phyloP scores from a whole-genome alignment of 2,113 vertebrate species.

The Meleagris gallopavo region DNA sequence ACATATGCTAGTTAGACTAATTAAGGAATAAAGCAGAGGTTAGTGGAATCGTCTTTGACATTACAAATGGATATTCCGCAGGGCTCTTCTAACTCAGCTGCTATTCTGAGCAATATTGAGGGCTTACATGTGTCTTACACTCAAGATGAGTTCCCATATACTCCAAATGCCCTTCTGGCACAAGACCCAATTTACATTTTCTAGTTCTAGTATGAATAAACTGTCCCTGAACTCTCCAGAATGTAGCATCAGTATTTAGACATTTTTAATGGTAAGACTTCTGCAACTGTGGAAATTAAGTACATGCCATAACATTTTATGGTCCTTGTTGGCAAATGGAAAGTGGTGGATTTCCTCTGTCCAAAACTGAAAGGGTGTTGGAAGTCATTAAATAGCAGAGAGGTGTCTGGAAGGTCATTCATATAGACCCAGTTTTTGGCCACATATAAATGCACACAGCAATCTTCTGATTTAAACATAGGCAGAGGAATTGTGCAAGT shows the following conservation, averaged over 20 bases:
- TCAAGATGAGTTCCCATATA: fast-evolving
- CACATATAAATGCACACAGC: background rate
- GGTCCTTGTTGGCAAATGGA: background rate
- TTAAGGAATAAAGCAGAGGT: background rate
- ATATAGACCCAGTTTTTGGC: background rate
- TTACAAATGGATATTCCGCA: background rate
- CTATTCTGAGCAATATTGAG: background rate
- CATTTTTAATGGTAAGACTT: background rate
- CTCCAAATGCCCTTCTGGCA: background rate
- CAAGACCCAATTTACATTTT: background rate
- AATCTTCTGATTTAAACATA: background rate
- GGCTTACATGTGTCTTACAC: background rate
- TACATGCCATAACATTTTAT: background rate
- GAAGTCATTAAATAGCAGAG: background rate
- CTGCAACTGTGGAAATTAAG: background rate
- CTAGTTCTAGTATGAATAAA: background rate
- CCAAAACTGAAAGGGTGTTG: background rate
- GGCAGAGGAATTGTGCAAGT: background rate
- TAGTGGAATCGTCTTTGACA: background rate
- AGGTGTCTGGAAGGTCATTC: background rate
- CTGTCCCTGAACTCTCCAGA: background rate
- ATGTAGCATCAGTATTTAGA: fast-evolving
- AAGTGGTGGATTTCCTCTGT: background rate
- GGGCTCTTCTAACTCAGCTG: background rate
- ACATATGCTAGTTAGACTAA: background rate